Percentiles rank a stretch among this genome's conserved stretches.
phyloP scores from a whole-genome alignment of 2,797 vertebrate species.

The Halcyon leucocephala region DNA sequence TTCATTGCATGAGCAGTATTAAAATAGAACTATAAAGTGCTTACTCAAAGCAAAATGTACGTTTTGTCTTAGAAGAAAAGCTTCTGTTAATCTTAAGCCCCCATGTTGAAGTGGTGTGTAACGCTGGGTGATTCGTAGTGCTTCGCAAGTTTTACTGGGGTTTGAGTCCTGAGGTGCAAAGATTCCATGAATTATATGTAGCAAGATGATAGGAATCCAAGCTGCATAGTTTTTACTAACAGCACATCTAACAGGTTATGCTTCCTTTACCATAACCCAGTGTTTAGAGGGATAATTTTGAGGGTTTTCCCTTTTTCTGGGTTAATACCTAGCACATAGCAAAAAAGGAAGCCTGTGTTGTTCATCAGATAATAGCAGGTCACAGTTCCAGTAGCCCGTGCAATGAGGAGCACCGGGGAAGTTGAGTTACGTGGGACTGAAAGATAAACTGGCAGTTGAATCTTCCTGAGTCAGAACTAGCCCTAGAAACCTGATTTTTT shows the following conservation, averaged over 20 bases:
- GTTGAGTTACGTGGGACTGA: neutral
- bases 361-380: neutral
- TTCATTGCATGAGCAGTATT: neutral
- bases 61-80: neutral
- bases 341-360: neutral
- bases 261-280: neutral
- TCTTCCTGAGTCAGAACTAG: neutral
- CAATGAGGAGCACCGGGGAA: neutral
- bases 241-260: neutral
- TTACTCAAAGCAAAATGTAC: neutral
- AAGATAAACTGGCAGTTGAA: neutral
- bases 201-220: neutral
- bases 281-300: neutral
- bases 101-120: neutral
- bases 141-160: neutral
- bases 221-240: neutral
- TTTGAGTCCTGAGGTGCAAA: neutral
- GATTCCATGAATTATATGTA: neutral
- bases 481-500: neutral
- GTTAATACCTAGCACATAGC: neutral
- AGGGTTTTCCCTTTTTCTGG: neutral
- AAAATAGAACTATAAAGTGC: neutral
- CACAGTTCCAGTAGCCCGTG: neutral
- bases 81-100: neutral
- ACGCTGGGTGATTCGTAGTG: neutral